Evolutionary conservation across 2,888 invertebrate species (phyloP), one percentile per base, ranked within the genome.

Genomic region (Allacma fusca): DNA sequence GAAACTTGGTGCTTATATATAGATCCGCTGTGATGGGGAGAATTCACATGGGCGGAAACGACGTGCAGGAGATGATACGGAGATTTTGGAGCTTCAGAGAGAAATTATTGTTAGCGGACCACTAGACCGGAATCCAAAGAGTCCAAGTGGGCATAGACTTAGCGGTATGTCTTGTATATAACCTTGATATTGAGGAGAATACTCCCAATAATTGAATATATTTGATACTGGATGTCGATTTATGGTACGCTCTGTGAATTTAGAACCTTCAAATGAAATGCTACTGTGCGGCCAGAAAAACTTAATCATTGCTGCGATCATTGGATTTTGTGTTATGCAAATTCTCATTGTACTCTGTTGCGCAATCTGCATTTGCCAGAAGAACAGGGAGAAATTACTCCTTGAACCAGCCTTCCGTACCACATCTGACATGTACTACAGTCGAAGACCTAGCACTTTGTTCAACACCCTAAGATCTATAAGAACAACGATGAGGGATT

Each of bases 11-110:
- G n/a, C n/a, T n/a, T n/a, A n/a, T 50, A 9, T 50, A 16, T 43
- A 83, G 81, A 80, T 82, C 24, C 79, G 80, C 40, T 83, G 83
- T 70, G 83, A 83, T 68, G 82, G 83, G 0, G 83, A 82, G 72
- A 19, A 76, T 24, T 82, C 82, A 7, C 81, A 82, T 71, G 83
- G 83, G 21, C 73, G 80, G 28, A 74, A 78, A 81, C 73, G 79
- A 26, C 76, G 81, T 23, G 73, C 79, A 26, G 73, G 59, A 2
- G 77, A 74, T 13, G 80, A 80, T 16, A 59, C 74, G 1, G 78
- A 80, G 72, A 76, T 78, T 43, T 79, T 83, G 13, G 82, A 83
- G 62, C 71, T 83, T 0, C 81, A 82, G 40, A 81, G 80, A 72
- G 83, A 83, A 68, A 83, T 83, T 43, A 83, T 83, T 34, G 83